Conservation (phyloP, 2,888 invertebrate genomes). For the Ornithoptera priamus region DNA sequence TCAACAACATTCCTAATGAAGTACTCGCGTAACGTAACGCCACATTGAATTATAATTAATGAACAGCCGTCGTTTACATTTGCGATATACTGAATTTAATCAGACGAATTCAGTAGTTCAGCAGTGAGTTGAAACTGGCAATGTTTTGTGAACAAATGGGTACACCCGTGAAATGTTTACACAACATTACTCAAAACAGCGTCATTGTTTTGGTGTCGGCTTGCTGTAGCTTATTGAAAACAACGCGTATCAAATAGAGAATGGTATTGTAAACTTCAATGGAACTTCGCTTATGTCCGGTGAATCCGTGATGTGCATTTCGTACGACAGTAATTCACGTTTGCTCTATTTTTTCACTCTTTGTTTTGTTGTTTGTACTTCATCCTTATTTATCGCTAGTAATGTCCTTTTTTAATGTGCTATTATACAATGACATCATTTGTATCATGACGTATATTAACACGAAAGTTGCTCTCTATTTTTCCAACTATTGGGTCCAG, state of each 20-base stretch:
- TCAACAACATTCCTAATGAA: neutral
- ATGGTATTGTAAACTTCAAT: slow-evolving; percentile 28
- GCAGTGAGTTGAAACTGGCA: slow-evolving; percentile 15
- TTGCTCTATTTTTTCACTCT: slow-evolving; percentile 12
- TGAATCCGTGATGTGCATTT: slow-evolving; percentile 28
- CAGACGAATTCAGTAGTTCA: slow-evolving; percentile 14
- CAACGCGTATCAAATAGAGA: slow-evolving; percentile 22
- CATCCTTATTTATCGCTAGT: no score
- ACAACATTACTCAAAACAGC: slow-evolving; percentile 19
- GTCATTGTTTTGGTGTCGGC: slow-evolving; percentile 26
- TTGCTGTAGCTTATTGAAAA: slow-evolving; percentile 25
- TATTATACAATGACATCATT: no score
- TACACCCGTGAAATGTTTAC: slow-evolving; percentile 21
- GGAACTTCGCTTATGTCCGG: slow-evolving; percentile 30
- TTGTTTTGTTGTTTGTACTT: slow-evolving; percentile 3
- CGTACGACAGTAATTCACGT: slow-evolving; percentile 20
- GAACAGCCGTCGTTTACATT: neutral
- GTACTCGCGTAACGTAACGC: slow-evolving; percentile 1
- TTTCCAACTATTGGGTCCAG: no score
- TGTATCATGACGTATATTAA: no score
- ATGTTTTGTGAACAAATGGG: slow-evolving; percentile 24
- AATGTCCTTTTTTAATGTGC: no score
- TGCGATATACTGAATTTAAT: slow-evolving; percentile 19
- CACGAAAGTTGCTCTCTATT: no score
- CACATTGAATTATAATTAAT: slow-evolving; percentile 12